Percentiles rank a stretch among this genome's conserved stretches.
Conservation (phyloP, 2,888 invertebrate species). For the Agrilus biguttatus region DNA sequence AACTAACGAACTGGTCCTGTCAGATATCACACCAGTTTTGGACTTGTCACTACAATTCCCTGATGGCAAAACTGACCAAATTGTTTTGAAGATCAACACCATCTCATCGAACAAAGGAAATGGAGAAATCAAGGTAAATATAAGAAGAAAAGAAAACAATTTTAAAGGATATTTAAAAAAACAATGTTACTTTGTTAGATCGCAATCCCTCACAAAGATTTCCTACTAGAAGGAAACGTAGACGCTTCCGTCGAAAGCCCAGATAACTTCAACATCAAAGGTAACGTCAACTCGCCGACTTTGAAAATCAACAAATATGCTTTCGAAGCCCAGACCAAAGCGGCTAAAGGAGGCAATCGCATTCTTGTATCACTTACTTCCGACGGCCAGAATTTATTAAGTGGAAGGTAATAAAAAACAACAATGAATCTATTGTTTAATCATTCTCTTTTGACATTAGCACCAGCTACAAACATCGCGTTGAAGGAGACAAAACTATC, state of each 20-base stretch:
- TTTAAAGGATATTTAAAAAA: neutral
- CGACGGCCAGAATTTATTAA: constrained; percentile 48
- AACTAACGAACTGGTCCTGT: constrained; percentile 37
- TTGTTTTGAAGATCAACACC: constrained; percentile 30
- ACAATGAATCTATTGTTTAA: neutral
- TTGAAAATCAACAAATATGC: constrained; percentile 49
- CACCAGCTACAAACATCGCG: constrained; percentile 53
- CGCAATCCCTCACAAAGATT: constrained; percentile 20
- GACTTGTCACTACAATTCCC: constrained; percentile 43
- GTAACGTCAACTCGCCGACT: constrained; percentile 46
- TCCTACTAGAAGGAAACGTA: constrained; percentile 37
- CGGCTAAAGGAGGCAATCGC: constrained; percentile 42
- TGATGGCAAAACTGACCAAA: constrained; percentile 25
- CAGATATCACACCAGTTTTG: constrained; percentile 39
- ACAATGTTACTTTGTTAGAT: constrained; percentile 6
- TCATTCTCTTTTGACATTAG: constrained; percentile 23
- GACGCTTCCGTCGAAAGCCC: constrained; percentile 42
- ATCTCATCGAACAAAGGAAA: constrained; percentile 44
- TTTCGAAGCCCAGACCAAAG: constrained; percentile 48
- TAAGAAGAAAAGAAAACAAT: neutral
- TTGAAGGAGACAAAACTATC: constrained; percentile 54
- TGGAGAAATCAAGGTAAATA: constrained; percentile 32
- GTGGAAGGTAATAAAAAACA: constrained; percentile 43
- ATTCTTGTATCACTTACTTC: constrained; percentile 49
- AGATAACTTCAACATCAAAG: constrained; percentile 49